Base-by-base conservation (phyloP, 2,113 vertebrate genomes). In the Ictalurus punctatus region DNA sequence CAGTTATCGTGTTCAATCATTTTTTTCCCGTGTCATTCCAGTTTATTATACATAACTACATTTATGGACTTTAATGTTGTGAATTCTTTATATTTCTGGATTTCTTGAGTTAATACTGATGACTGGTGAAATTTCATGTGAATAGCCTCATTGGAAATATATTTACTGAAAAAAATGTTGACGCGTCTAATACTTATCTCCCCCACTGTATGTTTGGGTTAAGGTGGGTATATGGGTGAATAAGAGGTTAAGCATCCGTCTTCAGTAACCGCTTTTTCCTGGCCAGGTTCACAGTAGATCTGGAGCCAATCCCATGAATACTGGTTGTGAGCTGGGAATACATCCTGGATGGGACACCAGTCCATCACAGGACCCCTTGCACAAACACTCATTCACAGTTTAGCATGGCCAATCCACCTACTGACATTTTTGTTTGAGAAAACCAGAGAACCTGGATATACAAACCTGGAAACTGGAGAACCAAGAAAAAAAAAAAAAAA, bases 191-290 rank as follows among this genome's bases (percentile, higher is more conserved):
- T 48, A 48, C 44, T 48, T 48, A 48, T 48, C 44, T 48, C 44
- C 44, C 44, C 44, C 44, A 48, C 6, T 48, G 6, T 48, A 85
- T 54, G 79, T 67, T 27, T 89, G 73, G 86, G 81, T 86, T 85
- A 25, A 65, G 44, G 54, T 88, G 65, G 61, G 27, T 88, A 12
- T 80, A 76, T 67, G 40, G 25, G 58, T 79, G 74, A 79, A 40
- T 44, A 21, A 44, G 21, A 37, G 37, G 23, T 73, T 37, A 10
- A 44, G 19, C 71, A 73, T 73, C 30, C 0, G 6, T 73, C 16
- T 40, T 73, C 71, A 73, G 71, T 44, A 48, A 13, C 1, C 4
- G 6, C 23, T 27, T 78, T 27, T 52, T 52, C 48, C 25, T 56
- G 78, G 78, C 16, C 44, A 30, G 52, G 52, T 56, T 81, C 52